phyloP scores from a whole-genome alignment of 92 coral and sea anemone species.

The Meandrina meandrites region DNA sequence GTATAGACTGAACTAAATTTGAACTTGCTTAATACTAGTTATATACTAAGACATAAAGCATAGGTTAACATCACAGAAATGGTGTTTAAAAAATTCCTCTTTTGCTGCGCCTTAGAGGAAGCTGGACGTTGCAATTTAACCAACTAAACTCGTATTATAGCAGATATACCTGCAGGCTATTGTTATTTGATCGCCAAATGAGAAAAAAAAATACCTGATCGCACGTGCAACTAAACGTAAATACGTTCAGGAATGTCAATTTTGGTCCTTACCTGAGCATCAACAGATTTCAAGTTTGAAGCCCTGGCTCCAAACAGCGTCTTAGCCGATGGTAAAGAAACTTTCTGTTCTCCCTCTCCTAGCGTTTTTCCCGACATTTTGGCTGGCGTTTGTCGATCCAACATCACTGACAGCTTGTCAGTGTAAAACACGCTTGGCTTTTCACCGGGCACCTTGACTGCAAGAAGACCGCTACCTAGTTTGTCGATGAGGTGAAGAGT shows the following conservation, averaged over 20 bases:
- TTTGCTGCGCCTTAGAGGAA: background rate
- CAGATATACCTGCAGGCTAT: background rate
- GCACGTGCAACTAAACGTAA: no score
- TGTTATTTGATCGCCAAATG: no score
- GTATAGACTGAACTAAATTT: background rate
- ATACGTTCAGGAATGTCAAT: background rate
- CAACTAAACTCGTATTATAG: background rate
- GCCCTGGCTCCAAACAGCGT: slow-evolving; percentile 41
- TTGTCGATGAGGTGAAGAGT: slow-evolving; percentile 59
- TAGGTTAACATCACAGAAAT: no score
- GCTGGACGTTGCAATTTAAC: no score
- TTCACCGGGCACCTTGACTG: slow-evolving; percentile 70
- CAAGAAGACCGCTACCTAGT: slow-evolving; percentile 57
- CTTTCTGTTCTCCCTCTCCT: slow-evolving; percentile 63
- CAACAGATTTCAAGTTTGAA: slow-evolving; percentile 48
- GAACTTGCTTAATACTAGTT: background rate
- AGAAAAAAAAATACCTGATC: no score
- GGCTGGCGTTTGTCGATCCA: slow-evolving; percentile 77
- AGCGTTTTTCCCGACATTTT: slow-evolving; percentile 66
- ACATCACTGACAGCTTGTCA: slow-evolving; percentile 40
- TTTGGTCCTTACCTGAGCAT: slow-evolving; percentile 65
- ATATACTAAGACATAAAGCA: background rate
- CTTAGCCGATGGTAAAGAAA: slow-evolving; percentile 66
- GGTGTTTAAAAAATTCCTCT: background rate
- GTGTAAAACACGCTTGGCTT: slow-evolving; percentile 65